Percentiles rank a stretch among this genome's conserved stretches.
phyloP scores from a whole-genome alignment of 2,888 invertebrate species.

The Sceliomorpha sp. region DNA sequence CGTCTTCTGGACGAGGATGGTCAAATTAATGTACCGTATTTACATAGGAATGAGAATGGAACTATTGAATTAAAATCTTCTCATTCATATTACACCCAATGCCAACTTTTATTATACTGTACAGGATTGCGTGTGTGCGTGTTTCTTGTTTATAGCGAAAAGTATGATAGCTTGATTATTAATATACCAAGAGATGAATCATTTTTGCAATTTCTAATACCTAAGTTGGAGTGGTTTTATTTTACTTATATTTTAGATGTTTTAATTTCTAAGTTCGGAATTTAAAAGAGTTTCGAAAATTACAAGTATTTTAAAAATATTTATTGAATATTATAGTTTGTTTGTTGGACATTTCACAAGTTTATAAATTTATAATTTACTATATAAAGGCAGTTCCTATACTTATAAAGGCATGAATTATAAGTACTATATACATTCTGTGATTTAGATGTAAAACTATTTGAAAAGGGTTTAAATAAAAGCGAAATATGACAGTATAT shows the following conservation, averaged over 20 bases:
- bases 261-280: conserved; percentile 7
- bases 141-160: conserved; percentile 13
- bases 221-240: conserved; percentile 22
- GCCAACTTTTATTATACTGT: conserved; percentile 15
- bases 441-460: background rate
- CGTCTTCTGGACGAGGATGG: conserved; percentile 10
- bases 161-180: conserved; percentile 13
- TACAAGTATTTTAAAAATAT: too few relatives aligned
- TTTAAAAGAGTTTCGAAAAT: too few relatives aligned
- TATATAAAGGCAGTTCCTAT: too few relatives aligned
- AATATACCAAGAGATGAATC: conserved; percentile 14
- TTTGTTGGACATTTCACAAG: too few relatives aligned
- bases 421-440: too few relatives aligned
- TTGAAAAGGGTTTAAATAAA: background rate
- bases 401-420: too few relatives aligned
- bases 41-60: conserved; percentile 6
- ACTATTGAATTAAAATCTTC: conserved; percentile 5
- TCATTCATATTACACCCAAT: conserved; percentile 15
- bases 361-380: too few relatives aligned
- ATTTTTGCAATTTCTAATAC: conserved; percentile 4
- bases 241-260: background rate
- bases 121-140: conserved; percentile 5
- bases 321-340: too few relatives aligned
- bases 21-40: conserved; percentile 10
- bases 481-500: background rate